These are phyloP conservation scores for Acronicta aceris DNA, from an alignment of 2,888 invertebrate species.

Conservation along the genomic window DNA sequence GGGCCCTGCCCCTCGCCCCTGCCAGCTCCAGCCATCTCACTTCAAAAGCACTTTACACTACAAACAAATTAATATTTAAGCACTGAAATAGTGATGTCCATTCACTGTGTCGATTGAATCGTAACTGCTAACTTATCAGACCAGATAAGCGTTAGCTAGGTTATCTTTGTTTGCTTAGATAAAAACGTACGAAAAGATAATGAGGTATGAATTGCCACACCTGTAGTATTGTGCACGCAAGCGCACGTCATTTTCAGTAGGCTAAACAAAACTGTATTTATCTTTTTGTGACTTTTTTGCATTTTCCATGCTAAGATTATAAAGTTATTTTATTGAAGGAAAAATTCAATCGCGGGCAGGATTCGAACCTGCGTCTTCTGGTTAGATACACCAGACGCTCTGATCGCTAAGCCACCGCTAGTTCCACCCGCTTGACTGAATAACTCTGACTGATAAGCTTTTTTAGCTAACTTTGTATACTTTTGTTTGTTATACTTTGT, in stretches of 20 bases:
- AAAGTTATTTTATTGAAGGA: too few relatives aligned
- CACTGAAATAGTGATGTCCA: constrained; percentile 62
- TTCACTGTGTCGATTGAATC: constrained; percentile 69
- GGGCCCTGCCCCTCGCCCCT: constrained; percentile 85
- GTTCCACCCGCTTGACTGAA: too few relatives aligned
- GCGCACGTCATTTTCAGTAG: constrained; percentile 44
- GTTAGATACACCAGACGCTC: too few relatives aligned
- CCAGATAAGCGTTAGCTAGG: constrained; percentile 78
- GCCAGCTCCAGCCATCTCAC: constrained; percentile 89
- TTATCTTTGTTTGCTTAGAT: constrained; percentile 86
- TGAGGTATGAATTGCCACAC: constrained; percentile 81
- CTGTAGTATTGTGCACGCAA: constrained; percentile 64
- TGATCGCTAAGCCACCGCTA: too few relatives aligned
- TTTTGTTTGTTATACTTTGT: too few relatives aligned
- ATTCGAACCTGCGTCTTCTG: too few relatives aligned
- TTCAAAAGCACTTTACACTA: constrained; percentile 60
- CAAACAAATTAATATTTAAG: constrained; percentile 56
- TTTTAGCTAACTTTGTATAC: too few relatives aligned
- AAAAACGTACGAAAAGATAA: constrained; percentile 79
- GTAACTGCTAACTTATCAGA: constrained; percentile 77
- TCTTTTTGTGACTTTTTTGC: too few relatives aligned
- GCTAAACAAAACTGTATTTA: constrained; percentile 31
- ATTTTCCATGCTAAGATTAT: too few relatives aligned
- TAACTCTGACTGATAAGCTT: too few relatives aligned
- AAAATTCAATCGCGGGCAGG: too few relatives aligned